These are phyloP conservation scores for Tarsius wallacei DNA, from an alignment of 2,797 vertebrate genomes.

Conservation along the genomic window DNA sequence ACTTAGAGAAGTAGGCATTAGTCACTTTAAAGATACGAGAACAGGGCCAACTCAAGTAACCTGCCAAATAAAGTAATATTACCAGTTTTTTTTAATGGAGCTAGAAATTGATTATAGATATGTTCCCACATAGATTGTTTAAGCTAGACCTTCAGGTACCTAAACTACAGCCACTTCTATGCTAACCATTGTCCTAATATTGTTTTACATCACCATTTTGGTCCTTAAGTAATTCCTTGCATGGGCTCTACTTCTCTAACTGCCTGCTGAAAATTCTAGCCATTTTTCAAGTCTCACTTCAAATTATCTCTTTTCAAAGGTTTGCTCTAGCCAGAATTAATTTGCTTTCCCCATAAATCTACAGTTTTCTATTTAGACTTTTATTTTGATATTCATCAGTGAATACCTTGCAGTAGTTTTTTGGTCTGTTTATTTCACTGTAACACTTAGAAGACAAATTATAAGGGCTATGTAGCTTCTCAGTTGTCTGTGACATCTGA, in stretches of 20 bases:
- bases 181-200: neutral
- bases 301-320: constrained; percentile 28
- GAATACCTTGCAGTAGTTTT: neutral
- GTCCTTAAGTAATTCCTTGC: neutral
- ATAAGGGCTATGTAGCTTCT: neutral
- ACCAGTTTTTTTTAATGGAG: neutral
- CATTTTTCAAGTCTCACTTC: neutral
- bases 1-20: neutral
- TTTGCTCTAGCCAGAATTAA: neutral
- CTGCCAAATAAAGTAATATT: neutral
- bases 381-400: constrained; percentile 25
- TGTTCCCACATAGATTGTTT: neutral
- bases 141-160: neutral
- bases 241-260: neutral
- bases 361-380: neutral
- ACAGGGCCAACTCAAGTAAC: neutral
- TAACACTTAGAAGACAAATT: neutral
- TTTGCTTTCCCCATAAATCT: neutral
- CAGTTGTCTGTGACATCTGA: neutral
- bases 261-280: neutral
- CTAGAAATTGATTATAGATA: constrained; percentile 21
- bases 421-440: neutral
- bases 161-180: neutral
- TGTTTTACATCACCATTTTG: neutral
- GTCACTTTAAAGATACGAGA: constrained; percentile 26